Evolutionary conservation across 23 tunicate genomes (phyloP).

Genomic region (Trididemnum clinides): DNA sequence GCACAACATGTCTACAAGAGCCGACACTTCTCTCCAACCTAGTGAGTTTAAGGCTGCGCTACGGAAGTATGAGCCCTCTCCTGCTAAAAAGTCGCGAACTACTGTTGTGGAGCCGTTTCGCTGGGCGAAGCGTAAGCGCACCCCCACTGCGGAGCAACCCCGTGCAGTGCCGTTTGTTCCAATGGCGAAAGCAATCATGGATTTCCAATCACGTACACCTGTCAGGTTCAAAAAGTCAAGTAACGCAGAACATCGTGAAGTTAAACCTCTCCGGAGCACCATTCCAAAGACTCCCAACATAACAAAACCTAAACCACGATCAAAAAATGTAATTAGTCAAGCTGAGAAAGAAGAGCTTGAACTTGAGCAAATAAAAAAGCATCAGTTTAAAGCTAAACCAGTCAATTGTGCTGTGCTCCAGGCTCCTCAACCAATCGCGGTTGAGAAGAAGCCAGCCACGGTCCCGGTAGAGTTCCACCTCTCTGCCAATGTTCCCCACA

Average conservation of each 20-base stretch:
- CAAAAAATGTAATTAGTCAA: constrained; percentile 38
- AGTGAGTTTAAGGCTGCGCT: constrained; percentile 28
- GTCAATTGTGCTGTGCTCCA: not conserved
- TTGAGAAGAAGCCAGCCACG: constrained; percentile 25
- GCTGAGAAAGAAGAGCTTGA: constrained; percentile 63
- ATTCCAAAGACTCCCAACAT: constrained; percentile 71
- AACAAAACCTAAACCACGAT: constrained; percentile 31
- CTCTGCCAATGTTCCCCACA: not conserved
- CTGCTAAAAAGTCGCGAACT: constrained; percentile 32
- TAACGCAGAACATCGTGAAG: not conserved
- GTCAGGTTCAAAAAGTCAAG: not conserved
- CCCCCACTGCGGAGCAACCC: not conserved
- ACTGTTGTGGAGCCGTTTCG: constrained; percentile 60
- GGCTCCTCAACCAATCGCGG: not conserved
- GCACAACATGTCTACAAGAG: constrained; percentile 39
- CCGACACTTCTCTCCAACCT: constrained; percentile 6
- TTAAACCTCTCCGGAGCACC: constrained; percentile 41
- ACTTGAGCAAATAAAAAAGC: constrained; percentile 64
- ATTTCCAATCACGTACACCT: constrained; percentile 53
- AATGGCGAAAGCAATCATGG: constrained; percentile 70
- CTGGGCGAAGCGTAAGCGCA: constrained; percentile 18
- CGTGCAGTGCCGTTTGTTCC: constrained; percentile 40
- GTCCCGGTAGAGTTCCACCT: constrained; percentile 45
- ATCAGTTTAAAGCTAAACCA: constrained; percentile 41
- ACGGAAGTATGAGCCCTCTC: constrained; percentile 68